Conservation (phyloP, 2,797 vertebrate genomes). For the Phrynocephalus vlangalii region DNA sequence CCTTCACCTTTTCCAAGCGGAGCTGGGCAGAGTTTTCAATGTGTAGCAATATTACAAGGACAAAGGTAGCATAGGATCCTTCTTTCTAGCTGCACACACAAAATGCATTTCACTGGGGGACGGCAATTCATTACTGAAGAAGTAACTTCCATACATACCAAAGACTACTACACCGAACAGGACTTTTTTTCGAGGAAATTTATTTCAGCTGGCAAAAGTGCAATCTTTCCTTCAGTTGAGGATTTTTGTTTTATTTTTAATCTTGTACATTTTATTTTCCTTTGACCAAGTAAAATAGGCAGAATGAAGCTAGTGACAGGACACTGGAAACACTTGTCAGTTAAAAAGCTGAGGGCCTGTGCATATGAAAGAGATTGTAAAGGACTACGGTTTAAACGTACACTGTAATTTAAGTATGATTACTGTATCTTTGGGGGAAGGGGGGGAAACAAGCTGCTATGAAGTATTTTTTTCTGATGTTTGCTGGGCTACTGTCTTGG, state of each 20-base stretch:
- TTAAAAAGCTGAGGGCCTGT: conserved; percentile 84
- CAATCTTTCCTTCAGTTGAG: conserved; percentile 91
- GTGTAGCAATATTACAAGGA: conserved; percentile 83
- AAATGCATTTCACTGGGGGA: conserved; percentile 76
- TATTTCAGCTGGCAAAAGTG: conserved; percentile 88
- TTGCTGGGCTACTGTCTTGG: conserved; percentile 88
- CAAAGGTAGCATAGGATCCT: conserved; percentile 73
- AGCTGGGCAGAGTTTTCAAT: conserved; percentile 82
- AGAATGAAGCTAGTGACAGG: conserved; percentile 85
- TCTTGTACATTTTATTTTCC: conserved; percentile 65
- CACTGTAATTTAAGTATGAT: conserved; percentile 85
- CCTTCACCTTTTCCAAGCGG: conserved; percentile 82
- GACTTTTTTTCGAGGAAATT: conserved; percentile 79
- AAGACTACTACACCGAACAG: conserved; percentile 81
- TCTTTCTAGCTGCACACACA: conserved; percentile 82
- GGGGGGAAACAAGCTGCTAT: conserved; percentile 77
- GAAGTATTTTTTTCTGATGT: conserved; percentile 85
- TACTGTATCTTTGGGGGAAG: conserved; percentile 77
- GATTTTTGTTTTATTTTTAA: conserved; percentile 72
- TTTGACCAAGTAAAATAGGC: conserved; percentile 80
- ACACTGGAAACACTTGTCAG: conserved; percentile 69
- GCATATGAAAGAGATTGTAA: conserved; percentile 78
- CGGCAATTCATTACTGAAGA: conserved; percentile 85
- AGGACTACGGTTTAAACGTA: conserved; percentile 79
- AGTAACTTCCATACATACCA: conserved; percentile 85